Base-by-base conservation (phyloP, 2,888 invertebrate species). In the Diogma glabrata region DNA sequence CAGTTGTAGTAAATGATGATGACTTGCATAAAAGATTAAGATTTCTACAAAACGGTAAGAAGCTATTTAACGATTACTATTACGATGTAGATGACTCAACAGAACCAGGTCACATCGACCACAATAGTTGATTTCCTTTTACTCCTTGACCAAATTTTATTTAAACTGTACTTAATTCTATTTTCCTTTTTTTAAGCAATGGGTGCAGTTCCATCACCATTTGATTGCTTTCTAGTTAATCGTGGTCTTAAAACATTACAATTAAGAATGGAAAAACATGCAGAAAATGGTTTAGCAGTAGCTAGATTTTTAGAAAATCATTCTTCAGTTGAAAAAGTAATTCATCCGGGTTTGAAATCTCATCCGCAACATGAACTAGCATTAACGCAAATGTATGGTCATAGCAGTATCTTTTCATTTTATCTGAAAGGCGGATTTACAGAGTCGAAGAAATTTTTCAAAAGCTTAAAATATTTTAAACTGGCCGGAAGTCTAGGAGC, bases 401-500 rank as follows among this genome's bases (percentile, higher is more conserved):
- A 89, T 70, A 91, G 94, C 55, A 96, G 96, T 5, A 89, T 96
- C 73, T 76, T 97, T 60, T 84, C 90, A 14, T 90, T 96, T 63
- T 90, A 85, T 61, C 74, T 95, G 20, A 82, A 82, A 60, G 93
- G 92, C 1, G 83, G 76, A 4, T 62, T 87, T 33, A 72, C 79
- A 51, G 80, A 89, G 59, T 82, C 89, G 0, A 74, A 74, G 52
- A 81, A 75, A 51, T 87, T 96, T 63, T 71, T 94, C 19, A 77
- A 79, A 58, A 67, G 79, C 5, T 70, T 94, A 26, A 84, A 90
- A 72, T 60, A 92, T 20, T 92, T 95, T 67, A 81, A 78, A 1
- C 69, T 94, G 49, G 96, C 96, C 4, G 96, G 94, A 67, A 95
- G 94, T 64, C 77, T 99, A 54, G 97, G 97, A 47, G 95, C 95